Evolutionary conservation across 2,797 vertebrate genomes (phyloP).

Genomic region (Pipistrellus nathusii): DNA sequence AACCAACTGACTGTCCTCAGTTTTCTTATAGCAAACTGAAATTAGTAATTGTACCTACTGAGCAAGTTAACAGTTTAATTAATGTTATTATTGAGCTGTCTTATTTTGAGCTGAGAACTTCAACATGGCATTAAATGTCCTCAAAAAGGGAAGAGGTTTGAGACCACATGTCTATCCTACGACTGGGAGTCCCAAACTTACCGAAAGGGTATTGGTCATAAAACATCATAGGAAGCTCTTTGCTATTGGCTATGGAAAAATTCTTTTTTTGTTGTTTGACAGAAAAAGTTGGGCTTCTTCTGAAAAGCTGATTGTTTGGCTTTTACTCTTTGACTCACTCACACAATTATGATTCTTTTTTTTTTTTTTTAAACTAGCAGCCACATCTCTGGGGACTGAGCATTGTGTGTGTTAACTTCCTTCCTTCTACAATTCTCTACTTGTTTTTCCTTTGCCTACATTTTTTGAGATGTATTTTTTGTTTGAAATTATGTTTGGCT

Average conservation of each 20-base stretch:
- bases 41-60: not conserved
- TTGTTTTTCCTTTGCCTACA: conserved; percentile 43
- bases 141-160: not conserved
- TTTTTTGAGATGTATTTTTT: conserved; percentile 55
- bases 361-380: conserved; percentile 1
- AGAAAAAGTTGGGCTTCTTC: conserved; percentile 27
- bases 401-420: not conserved
- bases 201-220: not conserved
- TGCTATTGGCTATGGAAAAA: not conserved
- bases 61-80: not conserved
- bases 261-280: not conserved
- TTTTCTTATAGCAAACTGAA: not conserved
- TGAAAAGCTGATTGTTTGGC: not conserved
- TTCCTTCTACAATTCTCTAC: conserved; percentile 1
- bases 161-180: not conserved
- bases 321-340: conserved; percentile 12
- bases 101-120: not conserved
- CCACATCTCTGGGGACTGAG: not conserved
- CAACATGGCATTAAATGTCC: not conserved
- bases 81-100: not conserved
- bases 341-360: not conserved
- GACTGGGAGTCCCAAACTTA: not conserved
- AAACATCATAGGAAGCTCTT: not conserved
- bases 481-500: conserved; percentile 52
- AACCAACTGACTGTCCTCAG: not conserved